These are phyloP conservation scores for Riptortus pedestris DNA, from an alignment of 1,140 invertebrate genomes.

Conservation along the genomic window DNA sequence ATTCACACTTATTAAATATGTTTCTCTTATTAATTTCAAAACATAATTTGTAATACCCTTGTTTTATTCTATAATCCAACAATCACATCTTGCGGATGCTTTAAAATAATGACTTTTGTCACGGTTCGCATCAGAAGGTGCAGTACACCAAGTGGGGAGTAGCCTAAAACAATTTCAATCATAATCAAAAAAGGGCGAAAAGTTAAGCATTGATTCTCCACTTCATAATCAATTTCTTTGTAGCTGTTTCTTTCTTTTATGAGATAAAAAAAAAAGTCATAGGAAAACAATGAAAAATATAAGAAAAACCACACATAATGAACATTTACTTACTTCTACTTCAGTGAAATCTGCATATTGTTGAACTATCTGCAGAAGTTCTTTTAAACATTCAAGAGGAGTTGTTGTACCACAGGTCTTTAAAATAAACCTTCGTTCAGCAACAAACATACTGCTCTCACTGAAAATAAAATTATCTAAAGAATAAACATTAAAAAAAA, in stretches of 20 bases:
- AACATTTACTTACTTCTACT: slow-evolving; percentile 47
- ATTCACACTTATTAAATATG: background rate
- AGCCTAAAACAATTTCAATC: slow-evolving; percentile 20
- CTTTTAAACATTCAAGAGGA: slow-evolving; percentile 80
- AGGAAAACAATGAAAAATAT: background rate
- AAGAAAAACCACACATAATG: background rate
- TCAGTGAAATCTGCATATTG: slow-evolving; percentile 73
- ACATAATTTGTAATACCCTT: slow-evolving; percentile 20
- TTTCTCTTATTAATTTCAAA: slow-evolving; percentile 17
- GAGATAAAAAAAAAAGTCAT: background rate
- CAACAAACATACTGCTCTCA: slow-evolving; percentile 98
- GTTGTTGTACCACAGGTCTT: slow-evolving; percentile 98
- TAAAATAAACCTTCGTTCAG: slow-evolving; percentile 83
- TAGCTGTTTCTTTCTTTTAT: background rate
- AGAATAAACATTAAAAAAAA: background rate
- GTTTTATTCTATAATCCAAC: background rate
- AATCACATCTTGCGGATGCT: slow-evolving; percentile 14
- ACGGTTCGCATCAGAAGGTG: slow-evolving; percentile 6
- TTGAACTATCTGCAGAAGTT: slow-evolving; percentile 72
- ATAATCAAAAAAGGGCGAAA: background rate
- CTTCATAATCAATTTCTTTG: background rate
- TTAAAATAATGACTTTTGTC: slow-evolving; percentile 11
- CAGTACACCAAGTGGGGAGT: background rate
- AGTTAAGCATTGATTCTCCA: background rate
- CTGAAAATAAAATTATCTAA: slow-evolving; percentile 44